Conservation (phyloP, 2,113 vertebrate species). For the Eolophus roseicapilla region DNA sequence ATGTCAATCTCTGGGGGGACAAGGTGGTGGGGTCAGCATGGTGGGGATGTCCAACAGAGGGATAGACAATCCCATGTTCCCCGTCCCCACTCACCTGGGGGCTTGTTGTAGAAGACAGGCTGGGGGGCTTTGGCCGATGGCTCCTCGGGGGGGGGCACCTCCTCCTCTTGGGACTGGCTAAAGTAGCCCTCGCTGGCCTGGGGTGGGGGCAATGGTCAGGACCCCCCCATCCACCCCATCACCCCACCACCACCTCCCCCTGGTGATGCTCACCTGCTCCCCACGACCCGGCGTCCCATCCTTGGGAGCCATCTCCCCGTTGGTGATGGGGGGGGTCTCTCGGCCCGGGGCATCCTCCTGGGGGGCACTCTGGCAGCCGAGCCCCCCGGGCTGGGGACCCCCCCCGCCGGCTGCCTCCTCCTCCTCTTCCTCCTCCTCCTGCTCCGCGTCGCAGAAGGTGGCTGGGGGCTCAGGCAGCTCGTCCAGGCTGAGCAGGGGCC, state of each 20-base stretch:
- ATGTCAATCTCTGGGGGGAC: conserved; percentile 89
- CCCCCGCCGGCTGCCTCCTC: conserved; percentile 59
- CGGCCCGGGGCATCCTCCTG: conserved; percentile 80
- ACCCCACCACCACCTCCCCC: neutral
- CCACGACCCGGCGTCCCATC: conserved; percentile 85
- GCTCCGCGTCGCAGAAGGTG: conserved; percentile 79
- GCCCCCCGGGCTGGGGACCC: conserved; percentile 75
- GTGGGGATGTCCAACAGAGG: neutral
- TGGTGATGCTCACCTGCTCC: neutral
- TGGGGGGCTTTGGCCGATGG: conserved; percentile 88
- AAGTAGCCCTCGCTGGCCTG: conserved; percentile 96
- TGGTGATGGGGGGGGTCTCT: conserved; percentile 87
- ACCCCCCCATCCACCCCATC: neutral
- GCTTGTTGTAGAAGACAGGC: conserved; percentile 93
- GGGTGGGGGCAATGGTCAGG: neutral
- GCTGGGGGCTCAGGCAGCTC: conserved; percentile 85
- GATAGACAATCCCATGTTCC: neutral
- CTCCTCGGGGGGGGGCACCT: conserved; percentile 87
- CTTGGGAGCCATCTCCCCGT: conserved; percentile 90
- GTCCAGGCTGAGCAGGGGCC: conserved; percentile 89
- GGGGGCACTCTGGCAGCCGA: conserved; percentile 85
- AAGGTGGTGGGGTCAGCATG: neutral
- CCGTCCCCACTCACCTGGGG: conserved; percentile 82
- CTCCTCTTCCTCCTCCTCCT: conserved; percentile 77
- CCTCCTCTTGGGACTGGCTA: conserved; percentile 96